These are phyloP conservation scores for Monomorium pharaonis DNA, from an alignment of 1,140 invertebrate species.

Conservation along the genomic window DNA sequence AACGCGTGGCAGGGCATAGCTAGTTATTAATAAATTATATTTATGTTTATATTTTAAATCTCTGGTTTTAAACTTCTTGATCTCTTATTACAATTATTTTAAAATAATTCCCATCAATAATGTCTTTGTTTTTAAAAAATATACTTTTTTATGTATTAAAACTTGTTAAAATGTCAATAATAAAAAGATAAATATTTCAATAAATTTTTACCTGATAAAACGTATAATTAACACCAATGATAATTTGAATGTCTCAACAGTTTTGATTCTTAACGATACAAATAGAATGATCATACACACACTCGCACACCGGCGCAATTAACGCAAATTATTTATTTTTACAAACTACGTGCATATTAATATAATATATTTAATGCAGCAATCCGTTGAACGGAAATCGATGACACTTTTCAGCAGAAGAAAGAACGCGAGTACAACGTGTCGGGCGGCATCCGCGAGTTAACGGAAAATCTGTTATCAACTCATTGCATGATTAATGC, in stretches of 20 bases:
- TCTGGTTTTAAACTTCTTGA: no score
- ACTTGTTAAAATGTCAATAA: not conserved
- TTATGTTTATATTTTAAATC: no score
- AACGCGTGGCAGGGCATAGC: no score
- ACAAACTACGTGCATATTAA: not conserved
- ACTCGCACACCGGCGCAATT: not conserved
- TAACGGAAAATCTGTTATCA: conserved; percentile 33
- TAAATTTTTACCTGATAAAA: conserved; percentile 11
- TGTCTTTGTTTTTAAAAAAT: no score
- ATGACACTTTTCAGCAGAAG: not conserved
- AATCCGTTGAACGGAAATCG: not conserved
- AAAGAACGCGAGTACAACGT: no score
- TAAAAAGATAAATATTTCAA: not conserved
- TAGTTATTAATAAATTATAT: no score
- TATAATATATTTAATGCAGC: not conserved
- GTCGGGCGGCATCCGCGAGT: not conserved
- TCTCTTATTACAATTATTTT: no score
- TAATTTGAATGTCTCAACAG: conserved; percentile 1
- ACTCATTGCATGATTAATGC: conserved; percentile 8
- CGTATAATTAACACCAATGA: not conserved
- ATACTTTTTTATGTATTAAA: no score
- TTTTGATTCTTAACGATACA: not conserved
- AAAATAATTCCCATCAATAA: no score
- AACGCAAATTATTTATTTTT: not conserved
- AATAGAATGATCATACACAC: not conserved